These are phyloP conservation scores for Apostichopus parvimensis DNA, from an alignment of 35 echinoderm and acorn worm species.

Conservation along the genomic window DNA sequence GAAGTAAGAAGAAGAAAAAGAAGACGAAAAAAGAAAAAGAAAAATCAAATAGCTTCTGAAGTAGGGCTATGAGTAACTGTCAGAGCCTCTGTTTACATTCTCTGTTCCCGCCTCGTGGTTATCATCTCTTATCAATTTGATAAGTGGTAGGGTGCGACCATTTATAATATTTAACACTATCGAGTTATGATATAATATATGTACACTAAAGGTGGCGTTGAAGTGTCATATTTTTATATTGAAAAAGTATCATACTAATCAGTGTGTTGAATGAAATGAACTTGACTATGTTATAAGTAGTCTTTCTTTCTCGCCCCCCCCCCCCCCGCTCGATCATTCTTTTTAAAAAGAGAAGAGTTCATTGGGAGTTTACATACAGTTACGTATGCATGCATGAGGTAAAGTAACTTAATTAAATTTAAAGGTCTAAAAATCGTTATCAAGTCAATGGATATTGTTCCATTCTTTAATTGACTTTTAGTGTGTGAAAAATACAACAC, in stretches of 20 bases:
- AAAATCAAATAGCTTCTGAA: constrained; percentile 43
- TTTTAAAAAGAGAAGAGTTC: no score
- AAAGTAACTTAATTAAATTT: no score
- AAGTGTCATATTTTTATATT: neutral
- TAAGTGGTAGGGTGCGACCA: constrained; percentile 32
- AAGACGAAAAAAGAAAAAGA: neutral
- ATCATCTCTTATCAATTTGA: constrained; percentile 21
- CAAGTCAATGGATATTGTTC: no score
- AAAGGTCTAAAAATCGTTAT: no score
- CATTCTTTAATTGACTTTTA: no score
- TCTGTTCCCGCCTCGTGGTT: neutral
- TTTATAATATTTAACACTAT: constrained; percentile 8
- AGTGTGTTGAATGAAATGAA: neutral
- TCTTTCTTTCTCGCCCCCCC: no score
- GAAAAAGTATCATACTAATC: neutral
- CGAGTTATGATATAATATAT: neutral
- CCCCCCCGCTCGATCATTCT: no score
- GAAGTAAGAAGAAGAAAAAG: no score
- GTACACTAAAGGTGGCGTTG: neutral
- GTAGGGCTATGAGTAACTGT: constrained; percentile 16
- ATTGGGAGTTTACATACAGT: no score
- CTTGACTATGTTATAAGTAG: neutral
- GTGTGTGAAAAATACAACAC: no score
- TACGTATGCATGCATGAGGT: no score
- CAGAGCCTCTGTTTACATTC: constrained; percentile 19